phyloP scores from a whole-genome alignment of 2,113 vertebrate species.

The Shinisaurus crocodilurus region DNA sequence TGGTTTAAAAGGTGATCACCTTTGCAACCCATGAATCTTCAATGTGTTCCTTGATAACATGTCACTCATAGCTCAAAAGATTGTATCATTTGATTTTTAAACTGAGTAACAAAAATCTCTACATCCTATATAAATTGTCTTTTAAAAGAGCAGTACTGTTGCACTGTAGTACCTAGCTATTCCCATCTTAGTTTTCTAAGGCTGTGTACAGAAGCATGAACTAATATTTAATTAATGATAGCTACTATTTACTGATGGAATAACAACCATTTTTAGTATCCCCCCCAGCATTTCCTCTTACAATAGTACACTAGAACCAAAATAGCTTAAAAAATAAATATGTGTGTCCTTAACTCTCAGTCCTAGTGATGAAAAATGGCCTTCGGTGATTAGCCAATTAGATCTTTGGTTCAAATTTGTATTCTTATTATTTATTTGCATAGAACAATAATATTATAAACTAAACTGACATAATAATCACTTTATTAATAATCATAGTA shows the following conservation, averaged over 20 bases:
- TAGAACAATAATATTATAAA: not conserved
- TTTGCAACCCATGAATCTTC: constrained; percentile 14
- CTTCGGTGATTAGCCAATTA: not conserved
- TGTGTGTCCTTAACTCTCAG: not conserved
- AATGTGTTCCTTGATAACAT: not conserved
- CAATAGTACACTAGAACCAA: not conserved
- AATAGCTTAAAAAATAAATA: not conserved
- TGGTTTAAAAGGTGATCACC: not conserved
- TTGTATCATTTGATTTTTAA: constrained; percentile 12
- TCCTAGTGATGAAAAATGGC: not conserved
- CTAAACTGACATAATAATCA: not conserved
- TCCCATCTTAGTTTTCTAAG: not conserved
- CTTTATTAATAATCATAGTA: not conserved
- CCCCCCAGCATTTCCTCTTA: not conserved
- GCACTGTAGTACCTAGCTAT: not conserved
- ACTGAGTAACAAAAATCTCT: not conserved
- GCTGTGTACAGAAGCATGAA: not conserved
- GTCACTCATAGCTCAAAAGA: not conserved
- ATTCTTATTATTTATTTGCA: not conserved
- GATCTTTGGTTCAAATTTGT: not conserved
- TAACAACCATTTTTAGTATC: too few species aligned
- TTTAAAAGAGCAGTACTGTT: not conserved
- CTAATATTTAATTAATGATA: not conserved
- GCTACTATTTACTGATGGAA: not conserved
- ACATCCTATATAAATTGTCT: not conserved